Conservation (phyloP, 2,888 invertebrate species). For the Schizaphis graminum region DNA sequence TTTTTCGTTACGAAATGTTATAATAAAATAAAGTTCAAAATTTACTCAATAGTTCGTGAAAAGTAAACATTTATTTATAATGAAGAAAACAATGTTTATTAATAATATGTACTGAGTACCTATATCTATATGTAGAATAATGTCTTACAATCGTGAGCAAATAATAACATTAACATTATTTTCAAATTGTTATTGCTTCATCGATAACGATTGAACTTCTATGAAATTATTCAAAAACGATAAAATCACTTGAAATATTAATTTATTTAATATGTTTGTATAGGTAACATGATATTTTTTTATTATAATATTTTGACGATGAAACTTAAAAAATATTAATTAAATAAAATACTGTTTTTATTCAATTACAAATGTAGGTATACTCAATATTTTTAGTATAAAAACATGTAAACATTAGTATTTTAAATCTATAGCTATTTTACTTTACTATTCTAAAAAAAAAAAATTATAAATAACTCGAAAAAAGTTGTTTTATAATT, state of each 20-base stretch:
- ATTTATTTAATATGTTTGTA: neutral
- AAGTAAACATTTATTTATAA: neutral
- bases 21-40: neutral
- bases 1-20: neutral
- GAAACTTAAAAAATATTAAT: neutral
- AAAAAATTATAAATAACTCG: neutral
- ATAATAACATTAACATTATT: conserved; percentile 26
- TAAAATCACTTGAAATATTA: neutral
- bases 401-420: too few species aligned
- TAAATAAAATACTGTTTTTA: neutral
- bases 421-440: too few species aligned
- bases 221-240: neutral
- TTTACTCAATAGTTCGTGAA: neutral
- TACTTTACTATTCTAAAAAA: too few species aligned
- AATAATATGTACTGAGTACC: neutral
- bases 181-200: conserved; percentile 27
- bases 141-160: conserved; percentile 1
- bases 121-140: neutral
- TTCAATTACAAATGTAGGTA: neutral
- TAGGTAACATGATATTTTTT: neutral
- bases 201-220: neutral
- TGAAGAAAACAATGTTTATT: neutral
- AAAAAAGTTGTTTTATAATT: neutral
- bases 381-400: neutral
- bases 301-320: neutral